These are phyloP conservation scores for Oscheius sp. DNA, from an alignment of 2,888 invertebrate species.

Conservation along the genomic window DNA sequence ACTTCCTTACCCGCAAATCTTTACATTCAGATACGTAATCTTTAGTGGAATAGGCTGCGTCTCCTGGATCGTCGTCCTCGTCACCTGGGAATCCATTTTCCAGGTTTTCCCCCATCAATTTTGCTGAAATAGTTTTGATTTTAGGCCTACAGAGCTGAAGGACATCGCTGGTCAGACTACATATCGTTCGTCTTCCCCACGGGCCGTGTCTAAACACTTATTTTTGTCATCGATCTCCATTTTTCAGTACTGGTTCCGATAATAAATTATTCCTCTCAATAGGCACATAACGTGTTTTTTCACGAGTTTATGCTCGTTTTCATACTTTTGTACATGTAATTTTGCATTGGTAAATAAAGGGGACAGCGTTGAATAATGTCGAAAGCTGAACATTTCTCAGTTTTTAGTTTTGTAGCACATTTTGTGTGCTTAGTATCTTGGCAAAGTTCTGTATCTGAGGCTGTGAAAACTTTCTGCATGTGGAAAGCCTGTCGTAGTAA, in stretches of 20 bases:
- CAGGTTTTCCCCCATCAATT: conserved; percentile 39
- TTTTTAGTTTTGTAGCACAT: too few relatives aligned
- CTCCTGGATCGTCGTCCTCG: conserved; percentile 46
- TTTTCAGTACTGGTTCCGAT: too few relatives aligned
- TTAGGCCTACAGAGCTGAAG: conserved; percentile 54
- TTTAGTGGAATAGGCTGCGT: conserved; percentile 45
- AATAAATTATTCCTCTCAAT: neutral
- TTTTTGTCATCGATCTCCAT: neutral
- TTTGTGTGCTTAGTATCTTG: too few relatives aligned
- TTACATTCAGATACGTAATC: conserved; percentile 31
- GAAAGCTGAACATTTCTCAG: too few relatives aligned
- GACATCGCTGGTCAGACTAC: conserved; percentile 54
- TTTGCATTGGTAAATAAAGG: too few relatives aligned
- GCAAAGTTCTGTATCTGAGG: too few relatives aligned
- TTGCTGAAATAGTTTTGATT: conserved; percentile 21
- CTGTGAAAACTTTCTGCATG: too few relatives aligned
- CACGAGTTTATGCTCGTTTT: neutral
- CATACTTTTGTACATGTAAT: too few relatives aligned
- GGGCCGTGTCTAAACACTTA: conserved; percentile 46
- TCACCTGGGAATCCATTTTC: conserved; percentile 52
- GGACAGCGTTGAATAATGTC: too few relatives aligned
- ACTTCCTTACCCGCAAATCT: neutral
- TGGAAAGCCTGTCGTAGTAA: too few relatives aligned
- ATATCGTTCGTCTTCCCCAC: conserved; percentile 54
- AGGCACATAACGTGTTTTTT: neutral